These are phyloP conservation scores for Oreochromis mossambicus DNA, from an alignment of 2,797 vertebrate genomes.

Conservation along the genomic window DNA sequence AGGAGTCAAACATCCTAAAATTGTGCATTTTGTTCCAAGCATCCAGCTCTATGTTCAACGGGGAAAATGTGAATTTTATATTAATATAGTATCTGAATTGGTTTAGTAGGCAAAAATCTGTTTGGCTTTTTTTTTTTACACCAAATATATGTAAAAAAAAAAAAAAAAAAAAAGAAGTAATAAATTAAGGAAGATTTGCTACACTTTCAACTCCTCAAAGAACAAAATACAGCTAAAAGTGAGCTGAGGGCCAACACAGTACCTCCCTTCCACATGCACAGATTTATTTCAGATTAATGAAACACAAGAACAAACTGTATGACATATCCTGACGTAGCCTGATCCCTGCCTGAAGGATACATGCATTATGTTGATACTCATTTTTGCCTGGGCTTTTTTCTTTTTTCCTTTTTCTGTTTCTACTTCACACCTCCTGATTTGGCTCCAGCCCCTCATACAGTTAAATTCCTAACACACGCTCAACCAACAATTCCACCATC, in stretches of 20 bases:
- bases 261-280: neutral
- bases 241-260: neutral
- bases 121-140: neutral
- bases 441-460: conserved; percentile 8
- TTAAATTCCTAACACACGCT: conserved; percentile 43
- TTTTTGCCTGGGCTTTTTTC: conserved; percentile 13
- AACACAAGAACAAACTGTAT: neutral
- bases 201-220: neutral
- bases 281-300: conserved; percentile 6
- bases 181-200: neutral
- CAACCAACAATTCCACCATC: conserved; percentile 50
- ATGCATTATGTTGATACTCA: conserved; percentile 6
- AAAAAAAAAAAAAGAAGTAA: neutral
- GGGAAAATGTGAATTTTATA: neutral
- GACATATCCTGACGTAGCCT: neutral
- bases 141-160: neutral
- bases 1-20: neutral
- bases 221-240: neutral
- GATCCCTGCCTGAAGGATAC: conserved; percentile 18
- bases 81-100: neutral
- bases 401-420: conserved; percentile 18
- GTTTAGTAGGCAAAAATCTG: neutral
- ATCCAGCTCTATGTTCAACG: neutral
- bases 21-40: neutral
- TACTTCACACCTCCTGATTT: conserved; percentile 19